Percentiles rank a stretch among this genome's conserved stretches.
These are phyloP conservation scores for Ooceraea biroi DNA, from an alignment of 1,140 invertebrate genomes.

Conservation along the genomic window DNA sequence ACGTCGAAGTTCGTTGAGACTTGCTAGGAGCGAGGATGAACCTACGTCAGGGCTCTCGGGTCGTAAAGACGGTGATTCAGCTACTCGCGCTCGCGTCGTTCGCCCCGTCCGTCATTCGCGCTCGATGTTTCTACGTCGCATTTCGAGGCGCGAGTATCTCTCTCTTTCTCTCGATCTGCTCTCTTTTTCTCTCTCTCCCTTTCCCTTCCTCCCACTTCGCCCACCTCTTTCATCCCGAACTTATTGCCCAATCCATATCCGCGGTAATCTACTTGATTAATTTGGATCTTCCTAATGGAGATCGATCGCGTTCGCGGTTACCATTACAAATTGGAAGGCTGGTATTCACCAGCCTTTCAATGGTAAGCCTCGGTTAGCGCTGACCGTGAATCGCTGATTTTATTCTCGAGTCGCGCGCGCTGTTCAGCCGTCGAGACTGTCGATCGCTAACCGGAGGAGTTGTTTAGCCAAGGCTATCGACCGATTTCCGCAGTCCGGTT, in stretches of 20 bases:
- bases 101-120: background rate
- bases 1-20: conserved; percentile 8
- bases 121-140: background rate
- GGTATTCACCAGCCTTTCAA: too few species aligned
- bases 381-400: conserved; percentile 29
- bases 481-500: background rate
- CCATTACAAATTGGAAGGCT: conserved; percentile 48
- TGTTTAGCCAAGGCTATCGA: conserved; percentile 46
- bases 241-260: conserved; percentile 19
- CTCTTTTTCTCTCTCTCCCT: background rate
- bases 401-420: conserved; percentile 1
- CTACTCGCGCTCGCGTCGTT: background rate
- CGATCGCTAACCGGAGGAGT: conserved; percentile 32
- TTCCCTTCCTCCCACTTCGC: conserved; percentile 3
- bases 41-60: background rate
- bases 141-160: conserved; percentile 32
- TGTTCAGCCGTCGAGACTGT: conserved; percentile 5
- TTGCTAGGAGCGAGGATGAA: background rate
- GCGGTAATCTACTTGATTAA: conserved; percentile 50
- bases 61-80: conserved; percentile 12
- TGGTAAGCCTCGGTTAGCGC: conserved; percentile 40
- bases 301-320: conserved; percentile 35
- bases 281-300: conserved; percentile 30
- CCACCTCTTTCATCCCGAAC: background rate
- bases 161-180: background rate